Evolutionary conservation across 2,888 invertebrate species (phyloP), one percentile per base, ranked within the genome.

Genomic region (Polyploca ridens): DNA sequence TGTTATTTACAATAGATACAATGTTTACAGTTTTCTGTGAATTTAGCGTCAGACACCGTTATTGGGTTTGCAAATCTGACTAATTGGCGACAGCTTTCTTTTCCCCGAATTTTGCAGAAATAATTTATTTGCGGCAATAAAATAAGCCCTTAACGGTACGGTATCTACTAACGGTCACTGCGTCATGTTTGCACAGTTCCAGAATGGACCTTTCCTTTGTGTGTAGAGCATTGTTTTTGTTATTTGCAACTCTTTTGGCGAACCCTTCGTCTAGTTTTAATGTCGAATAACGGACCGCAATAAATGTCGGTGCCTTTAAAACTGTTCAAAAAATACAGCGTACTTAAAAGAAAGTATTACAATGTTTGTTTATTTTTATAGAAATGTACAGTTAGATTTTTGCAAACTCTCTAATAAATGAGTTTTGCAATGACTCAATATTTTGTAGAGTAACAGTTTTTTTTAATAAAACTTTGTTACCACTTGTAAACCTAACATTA

Each of bases 241-340:
- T 82, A 80, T 85, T 87, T 81, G 86, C 86, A 88, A 87, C 87
- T 87, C 87, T 86, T 88, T 88, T 85, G 82, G 74, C 80, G 69
- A 88, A 86, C 83, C 84, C 80, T 86, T 82, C 77, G 78, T 79
- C 82, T 76, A 74, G 77, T 76, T 79, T 80, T 74, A 75, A 78
- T 79, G 76, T 76, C 69, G 66, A 78, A 72, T 81, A 84, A 82
- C 79, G 77, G 84, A 65, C 68, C 64, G 75, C 71, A 80, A 84
- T 86, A 88, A 88, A 87, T 78, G 74, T 73, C 79, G 83, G 84
- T 77, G 73, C 79, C 74, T 79, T 83, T 72, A 63, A 69, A 54
- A 69, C 71, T 71, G 67, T 62, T 70, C 69, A 66, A 75, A 70
- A 76, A 75, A 71, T 74, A 72, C 70, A 71, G 27, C 3, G 54